These are phyloP conservation scores for Pimpla rufipes DNA, from an alignment of 2,888 invertebrate genomes.

Conservation along the genomic window DNA sequence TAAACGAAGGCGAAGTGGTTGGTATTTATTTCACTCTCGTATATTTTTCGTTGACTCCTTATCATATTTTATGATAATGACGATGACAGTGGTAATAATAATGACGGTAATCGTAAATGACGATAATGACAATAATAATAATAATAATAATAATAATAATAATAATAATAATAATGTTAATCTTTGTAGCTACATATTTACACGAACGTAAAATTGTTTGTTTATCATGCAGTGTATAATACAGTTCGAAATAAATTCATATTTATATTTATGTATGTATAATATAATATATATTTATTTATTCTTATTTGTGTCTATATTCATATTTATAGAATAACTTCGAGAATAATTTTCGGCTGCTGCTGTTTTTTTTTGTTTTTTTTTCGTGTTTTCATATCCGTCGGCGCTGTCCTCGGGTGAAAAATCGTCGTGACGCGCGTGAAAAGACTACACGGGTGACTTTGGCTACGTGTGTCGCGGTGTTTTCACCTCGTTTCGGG, in stretches of 20 bases:
- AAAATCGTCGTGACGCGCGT: slow-evolving; percentile 15
- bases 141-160: slow-evolving; percentile 68
- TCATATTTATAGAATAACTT: slow-evolving; percentile 49
- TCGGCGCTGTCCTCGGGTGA: neutral
- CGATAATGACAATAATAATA: slow-evolving; percentile 60
- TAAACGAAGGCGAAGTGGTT: slow-evolving; percentile 46
- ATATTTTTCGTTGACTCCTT: slow-evolving; percentile 74
- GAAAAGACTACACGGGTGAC: neutral
- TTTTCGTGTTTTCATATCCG: slow-evolving; percentile 3
- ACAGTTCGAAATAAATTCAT: slow-evolving; percentile 70
- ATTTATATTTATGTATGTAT: slow-evolving; percentile 32
- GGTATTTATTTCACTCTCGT: slow-evolving; percentile 66
- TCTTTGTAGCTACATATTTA: slow-evolving; percentile 82
- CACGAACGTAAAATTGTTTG: slow-evolving; percentile 72
- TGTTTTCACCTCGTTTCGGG: neutral
- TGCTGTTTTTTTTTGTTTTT: no score
- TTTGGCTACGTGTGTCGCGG: neutral
- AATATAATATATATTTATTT: slow-evolving; percentile 31
- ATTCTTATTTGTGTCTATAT: slow-evolving; percentile 24
- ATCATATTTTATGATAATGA: slow-evolving; percentile 62
- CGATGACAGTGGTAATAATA: slow-evolving; percentile 44
- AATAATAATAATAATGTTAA: slow-evolving; percentile 69
- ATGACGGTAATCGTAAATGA: slow-evolving; percentile 49
- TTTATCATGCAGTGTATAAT: slow-evolving; percentile 73
- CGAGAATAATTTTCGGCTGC: slow-evolving; percentile 46